Evolutionary conservation across 2,113 vertebrate genomes (phyloP).

Genomic region (Hassar affinis): DNA sequence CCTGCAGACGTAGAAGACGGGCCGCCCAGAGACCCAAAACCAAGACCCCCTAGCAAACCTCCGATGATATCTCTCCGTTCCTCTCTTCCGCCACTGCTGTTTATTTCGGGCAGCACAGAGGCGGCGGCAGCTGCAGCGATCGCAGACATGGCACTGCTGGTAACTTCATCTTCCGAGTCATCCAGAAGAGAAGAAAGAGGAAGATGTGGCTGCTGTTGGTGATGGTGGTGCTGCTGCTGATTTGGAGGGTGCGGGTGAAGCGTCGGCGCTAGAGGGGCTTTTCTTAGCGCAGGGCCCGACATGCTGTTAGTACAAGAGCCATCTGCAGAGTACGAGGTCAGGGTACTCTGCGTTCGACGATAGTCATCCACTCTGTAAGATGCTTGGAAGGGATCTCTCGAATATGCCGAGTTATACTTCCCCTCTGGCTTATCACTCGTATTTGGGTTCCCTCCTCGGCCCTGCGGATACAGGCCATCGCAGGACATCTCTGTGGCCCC

Average conservation of each 20-base stretch:
- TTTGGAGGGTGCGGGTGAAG: constrained; percentile 76
- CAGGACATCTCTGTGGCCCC: constrained; percentile 49
- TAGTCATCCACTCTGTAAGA: constrained; percentile 69
- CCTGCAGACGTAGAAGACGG: constrained; percentile 64
- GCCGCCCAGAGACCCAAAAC: constrained; percentile 68
- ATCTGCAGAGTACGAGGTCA: constrained; percentile 66
- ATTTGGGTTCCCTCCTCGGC: constrained; percentile 45
- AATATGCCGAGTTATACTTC: constrained; percentile 70
- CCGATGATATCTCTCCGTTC: constrained; percentile 76
- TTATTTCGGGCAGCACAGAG: constrained; percentile 66
- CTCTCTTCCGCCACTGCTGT: constrained; percentile 64
- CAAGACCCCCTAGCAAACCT: constrained; percentile 73
- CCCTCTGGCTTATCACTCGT: constrained; percentile 45
- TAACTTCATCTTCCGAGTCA: constrained; percentile 79
- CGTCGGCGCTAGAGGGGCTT: constrained; percentile 76
- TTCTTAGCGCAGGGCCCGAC: constrained; percentile 69
- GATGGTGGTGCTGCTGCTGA: constrained; percentile 67
- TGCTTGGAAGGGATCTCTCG: constrained; percentile 71
- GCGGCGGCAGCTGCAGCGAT: constrained; percentile 76
- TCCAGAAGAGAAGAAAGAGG: constrained; percentile 76
- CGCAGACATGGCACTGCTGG: constrained; percentile 78
- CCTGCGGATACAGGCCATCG: constrained; percentile 49
- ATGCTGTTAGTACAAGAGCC: constrained; percentile 61
- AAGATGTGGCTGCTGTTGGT: constrained; percentile 74
- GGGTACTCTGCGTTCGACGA: constrained; percentile 61